Evolutionary conservation across 2,113 vertebrate genomes (phyloP).

Genomic region (Numida meleagris): DNA sequence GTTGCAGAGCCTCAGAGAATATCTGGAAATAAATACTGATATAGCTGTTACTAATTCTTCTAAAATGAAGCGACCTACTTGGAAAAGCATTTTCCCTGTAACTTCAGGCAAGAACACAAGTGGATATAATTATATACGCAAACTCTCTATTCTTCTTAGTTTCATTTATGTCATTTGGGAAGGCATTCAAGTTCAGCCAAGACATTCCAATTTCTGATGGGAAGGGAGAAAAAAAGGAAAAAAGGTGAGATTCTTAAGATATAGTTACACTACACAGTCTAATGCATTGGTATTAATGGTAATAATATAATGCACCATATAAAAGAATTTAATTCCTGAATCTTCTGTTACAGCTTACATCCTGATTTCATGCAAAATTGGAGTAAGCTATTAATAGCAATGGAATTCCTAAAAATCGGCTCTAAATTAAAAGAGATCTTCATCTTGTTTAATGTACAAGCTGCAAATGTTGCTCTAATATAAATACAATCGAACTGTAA

Average conservation of each 20-base stretch:
- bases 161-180: neutral
- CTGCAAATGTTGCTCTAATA: neutral
- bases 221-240: neutral
- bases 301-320: neutral
- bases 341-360: neutral
- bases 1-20: neutral
- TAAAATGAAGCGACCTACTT: conserved; percentile 30
- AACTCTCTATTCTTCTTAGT: conserved; percentile 2
- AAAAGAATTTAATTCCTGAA: neutral
- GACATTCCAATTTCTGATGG: neutral
- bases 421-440: neutral
- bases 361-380: conserved; percentile 35
- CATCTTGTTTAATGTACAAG: neutral
- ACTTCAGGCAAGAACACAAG: conserved; percentile 14
- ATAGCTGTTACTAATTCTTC: conserved; percentile 27
- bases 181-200: conserved; percentile 18
- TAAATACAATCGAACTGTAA: conserved; percentile 7
- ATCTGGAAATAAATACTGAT: neutral
- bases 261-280: neutral
- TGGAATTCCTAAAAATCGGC: conserved; percentile 10
- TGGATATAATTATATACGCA: conserved; percentile 12
- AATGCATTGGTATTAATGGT: neutral
- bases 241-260: neutral
- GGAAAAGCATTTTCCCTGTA: conserved; percentile 23
- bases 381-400: conserved; percentile 11